phyloP scores from a whole-genome alignment of 2,888 invertebrate genomes.

The Amblyjoppa proteus region DNA sequence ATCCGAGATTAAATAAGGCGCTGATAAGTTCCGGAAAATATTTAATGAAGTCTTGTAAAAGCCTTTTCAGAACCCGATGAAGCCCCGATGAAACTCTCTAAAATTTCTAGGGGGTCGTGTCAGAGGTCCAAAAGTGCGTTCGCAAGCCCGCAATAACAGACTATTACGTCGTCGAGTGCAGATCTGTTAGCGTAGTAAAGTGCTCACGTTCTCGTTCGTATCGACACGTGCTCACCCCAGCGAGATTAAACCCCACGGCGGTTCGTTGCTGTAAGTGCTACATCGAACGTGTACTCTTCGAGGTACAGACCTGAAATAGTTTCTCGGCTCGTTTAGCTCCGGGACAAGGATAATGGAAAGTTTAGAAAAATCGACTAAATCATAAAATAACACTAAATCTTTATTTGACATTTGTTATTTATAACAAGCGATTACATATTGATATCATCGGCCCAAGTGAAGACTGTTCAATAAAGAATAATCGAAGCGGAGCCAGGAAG shows the following conservation, averaged over 20 bases:
- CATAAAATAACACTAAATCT: background rate
- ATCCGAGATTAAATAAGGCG: background rate
- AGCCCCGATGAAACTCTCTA: background rate
- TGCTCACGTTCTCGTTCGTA: slow-evolving; percentile 1
- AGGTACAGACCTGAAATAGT: background rate
- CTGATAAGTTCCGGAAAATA: background rate
- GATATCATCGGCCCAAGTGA: background rate
- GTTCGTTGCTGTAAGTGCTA: background rate
- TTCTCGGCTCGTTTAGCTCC: background rate
- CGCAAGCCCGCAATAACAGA: slow-evolving; percentile 9
- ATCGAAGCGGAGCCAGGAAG: slow-evolving; percentile 56
- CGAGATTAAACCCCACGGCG: slow-evolving; percentile 16
- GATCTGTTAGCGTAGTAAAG: background rate
- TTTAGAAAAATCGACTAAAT: background rate
- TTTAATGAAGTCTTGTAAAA: background rate
- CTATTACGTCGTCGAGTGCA: background rate
- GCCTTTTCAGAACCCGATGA: background rate
- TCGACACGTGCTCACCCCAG: background rate
- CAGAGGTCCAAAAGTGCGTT: background rate
- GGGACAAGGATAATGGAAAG: background rate
- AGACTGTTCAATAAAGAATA: slow-evolving; percentile 34
- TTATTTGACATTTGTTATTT: background rate
- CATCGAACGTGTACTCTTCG: background rate
- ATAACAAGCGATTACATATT: background rate
- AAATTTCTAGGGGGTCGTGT: background rate